Evolutionary conservation across 1,140 invertebrate genomes (phyloP).

Genomic region (Drosophila trapezifrons): DNA sequence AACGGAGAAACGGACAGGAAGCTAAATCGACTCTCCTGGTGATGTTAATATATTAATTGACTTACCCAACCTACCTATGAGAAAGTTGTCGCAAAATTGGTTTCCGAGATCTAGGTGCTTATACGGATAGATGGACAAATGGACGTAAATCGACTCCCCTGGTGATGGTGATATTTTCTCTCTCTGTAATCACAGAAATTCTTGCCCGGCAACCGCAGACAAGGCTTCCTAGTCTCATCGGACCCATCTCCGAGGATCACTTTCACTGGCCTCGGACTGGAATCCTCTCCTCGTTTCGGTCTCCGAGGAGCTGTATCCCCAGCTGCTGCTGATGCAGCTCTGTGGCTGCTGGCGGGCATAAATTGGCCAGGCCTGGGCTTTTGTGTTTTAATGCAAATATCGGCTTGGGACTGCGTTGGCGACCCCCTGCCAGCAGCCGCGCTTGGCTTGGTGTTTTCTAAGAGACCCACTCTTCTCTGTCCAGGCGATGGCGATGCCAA

Average conservation of each 20-base stretch:
- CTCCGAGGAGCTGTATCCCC: slow-evolving; percentile 5
- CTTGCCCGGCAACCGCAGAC: slow-evolving; percentile 31
- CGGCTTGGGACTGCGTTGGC: slow-evolving; percentile 69
- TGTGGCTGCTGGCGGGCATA: slow-evolving; percentile 65
- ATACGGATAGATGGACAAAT: no score
- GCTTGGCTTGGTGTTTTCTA: slow-evolving; percentile 1
- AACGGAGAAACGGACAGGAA: no score
- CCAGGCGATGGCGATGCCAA: slow-evolving; percentile 53
- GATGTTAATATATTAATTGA: no score
- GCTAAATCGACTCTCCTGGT: no score
- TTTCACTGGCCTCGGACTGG: slow-evolving; percentile 54
- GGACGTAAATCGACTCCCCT: no score
- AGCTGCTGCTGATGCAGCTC: slow-evolving; percentile 5
- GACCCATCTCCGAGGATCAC: slow-evolving; percentile 52
- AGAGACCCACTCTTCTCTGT: slow-evolving; percentile 26
- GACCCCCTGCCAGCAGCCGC: slow-evolving; percentile 47
- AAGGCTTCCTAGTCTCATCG: slow-evolving; percentile 7
- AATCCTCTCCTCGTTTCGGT: neutral
- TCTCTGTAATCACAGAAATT: slow-evolving; percentile 16
- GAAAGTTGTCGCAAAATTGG: no score
- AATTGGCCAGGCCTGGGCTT: slow-evolving; percentile 73
- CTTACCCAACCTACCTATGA: no score
- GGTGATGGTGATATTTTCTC: neutral
- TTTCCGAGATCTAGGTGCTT: no score
- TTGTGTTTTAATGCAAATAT: slow-evolving; percentile 81